These are phyloP conservation scores for Aphelocoma californica DNA, from an alignment of 2,797 vertebrate genomes.

Conservation along the genomic window DNA sequence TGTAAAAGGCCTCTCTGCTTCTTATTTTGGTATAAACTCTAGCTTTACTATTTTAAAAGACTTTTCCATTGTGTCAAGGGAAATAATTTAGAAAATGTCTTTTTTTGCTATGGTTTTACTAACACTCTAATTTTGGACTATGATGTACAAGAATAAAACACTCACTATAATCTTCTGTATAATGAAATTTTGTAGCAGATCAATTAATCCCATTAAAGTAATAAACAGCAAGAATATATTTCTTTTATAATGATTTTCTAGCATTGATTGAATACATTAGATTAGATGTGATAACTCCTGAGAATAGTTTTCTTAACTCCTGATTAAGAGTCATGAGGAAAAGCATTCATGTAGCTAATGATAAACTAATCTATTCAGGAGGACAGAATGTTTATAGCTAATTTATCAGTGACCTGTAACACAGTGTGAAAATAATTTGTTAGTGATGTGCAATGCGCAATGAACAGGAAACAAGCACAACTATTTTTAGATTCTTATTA, in stretches of 20 bases:
- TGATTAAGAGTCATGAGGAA: constrained; percentile 9
- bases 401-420: constrained; percentile 51
- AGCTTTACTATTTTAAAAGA: background rate
- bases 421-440: constrained; percentile 30
- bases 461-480: constrained; percentile 31
- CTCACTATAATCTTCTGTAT: background rate
- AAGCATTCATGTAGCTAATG: constrained; percentile 4
- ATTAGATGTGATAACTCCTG: background rate
- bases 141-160: background rate
- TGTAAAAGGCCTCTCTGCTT: background rate
- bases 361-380: constrained; percentile 44
- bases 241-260: background rate
- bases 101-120: background rate
- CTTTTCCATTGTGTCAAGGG: background rate
- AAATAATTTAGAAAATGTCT: background rate
- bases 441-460: background rate
- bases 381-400: constrained; percentile 51
- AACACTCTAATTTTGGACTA: background rate
- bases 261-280: background rate
- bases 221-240: background rate
- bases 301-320: background rate
- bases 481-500: constrained; percentile 40
- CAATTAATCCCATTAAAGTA: background rate
- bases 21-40: background rate
- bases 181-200: background rate